Evolutionary conservation across 2,797 vertebrate genomes (phyloP), one percentile per base, ranked within the genome.

Genomic region (Fistularia commersonii): DNA sequence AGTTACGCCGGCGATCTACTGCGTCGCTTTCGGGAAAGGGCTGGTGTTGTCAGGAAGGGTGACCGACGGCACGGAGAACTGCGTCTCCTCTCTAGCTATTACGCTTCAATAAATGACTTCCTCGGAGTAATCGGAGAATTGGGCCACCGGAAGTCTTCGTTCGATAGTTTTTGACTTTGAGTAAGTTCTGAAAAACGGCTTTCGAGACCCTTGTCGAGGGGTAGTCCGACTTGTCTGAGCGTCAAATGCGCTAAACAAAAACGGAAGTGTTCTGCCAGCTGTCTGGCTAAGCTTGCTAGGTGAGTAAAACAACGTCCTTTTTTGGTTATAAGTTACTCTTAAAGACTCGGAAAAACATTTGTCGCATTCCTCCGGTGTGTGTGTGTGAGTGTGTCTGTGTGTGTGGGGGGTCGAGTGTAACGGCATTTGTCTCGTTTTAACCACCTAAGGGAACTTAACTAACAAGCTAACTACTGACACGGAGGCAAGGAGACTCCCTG

Each of bases 1-100:
- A 3, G 31, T n/a, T n/a, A n/a, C n/a, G n/a, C n/a, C n/a, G n/a
- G n/a, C n/a, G n/a, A n/a, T n/a, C 31, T 8, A 11, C 45, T 54
- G 63, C 83, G 80, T 83, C 52, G 57, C 66, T 91, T 88, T 89
- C 90, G 88, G 89, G 89, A 92, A 68, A 69, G 76, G 87, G 76
- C 47, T 14, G 80, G 8, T 8, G 31, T 87, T 91, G 75, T 85
- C 88, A 85, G 89, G 87, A 91, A 92, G 81, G 66, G 64, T 72
- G 59, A 57, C 57, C 61, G 3, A 3, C 51, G 44, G 12, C 37
- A 51, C 69, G 13, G 45, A 45, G 1, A 14, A n/a, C 11, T 32
- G 7, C 8, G 7, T 14, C 13, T 63, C 6, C 0, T 13, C 0
- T 23, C 4, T 4, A 23, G 23, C 23, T 23, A 2, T 4, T 23